Evolutionary conservation across 2,113 vertebrate species (phyloP).

Genomic region (Eublepharis macularius): DNA sequence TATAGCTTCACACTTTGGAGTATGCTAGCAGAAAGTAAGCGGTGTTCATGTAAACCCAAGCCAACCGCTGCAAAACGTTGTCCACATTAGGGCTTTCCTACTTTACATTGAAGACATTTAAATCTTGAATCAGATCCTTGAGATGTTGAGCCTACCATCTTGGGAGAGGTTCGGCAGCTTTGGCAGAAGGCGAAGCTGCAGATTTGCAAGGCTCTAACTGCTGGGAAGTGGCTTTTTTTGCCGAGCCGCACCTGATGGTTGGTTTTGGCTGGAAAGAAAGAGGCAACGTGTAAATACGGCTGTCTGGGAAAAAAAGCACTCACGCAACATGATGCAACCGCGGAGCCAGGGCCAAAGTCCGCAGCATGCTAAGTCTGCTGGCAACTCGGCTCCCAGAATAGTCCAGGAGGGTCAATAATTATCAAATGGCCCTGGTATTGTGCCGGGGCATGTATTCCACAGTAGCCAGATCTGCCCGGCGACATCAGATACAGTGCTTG

Average conservation of each 20-base stretch:
- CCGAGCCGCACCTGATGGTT: not conserved
- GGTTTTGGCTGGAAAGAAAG: conserved; percentile 34
- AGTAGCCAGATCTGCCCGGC: not conserved
- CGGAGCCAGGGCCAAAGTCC: conserved; percentile 49
- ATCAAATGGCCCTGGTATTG: conserved; percentile 2
- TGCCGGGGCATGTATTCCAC: not conserved
- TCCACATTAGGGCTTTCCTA: not conserved
- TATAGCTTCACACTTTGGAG: too few relatives aligned
- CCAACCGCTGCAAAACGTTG: not conserved
- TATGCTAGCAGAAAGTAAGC: too few relatives aligned
- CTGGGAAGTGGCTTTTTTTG: not conserved
- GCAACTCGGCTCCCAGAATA: conserved; percentile 68
- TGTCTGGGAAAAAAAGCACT: conserved; percentile 70
- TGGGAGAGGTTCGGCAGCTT: not conserved
- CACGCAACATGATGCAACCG: conserved; percentile 56
- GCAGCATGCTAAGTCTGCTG: conserved; percentile 44
- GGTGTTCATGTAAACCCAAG: not conserved
- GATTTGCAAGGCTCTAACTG: not conserved
- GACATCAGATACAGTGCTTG: not conserved
- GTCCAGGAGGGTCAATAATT: conserved; percentile 66
- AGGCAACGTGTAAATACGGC: conserved; percentile 67
- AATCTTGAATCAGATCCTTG: too few relatives aligned
- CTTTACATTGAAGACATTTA: not conserved
- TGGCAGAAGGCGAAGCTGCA: not conserved
- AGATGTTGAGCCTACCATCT: not conserved